Base-by-base conservation (phyloP, 2,888 invertebrate genomes). In the Tricholauxania praeusta region DNA sequence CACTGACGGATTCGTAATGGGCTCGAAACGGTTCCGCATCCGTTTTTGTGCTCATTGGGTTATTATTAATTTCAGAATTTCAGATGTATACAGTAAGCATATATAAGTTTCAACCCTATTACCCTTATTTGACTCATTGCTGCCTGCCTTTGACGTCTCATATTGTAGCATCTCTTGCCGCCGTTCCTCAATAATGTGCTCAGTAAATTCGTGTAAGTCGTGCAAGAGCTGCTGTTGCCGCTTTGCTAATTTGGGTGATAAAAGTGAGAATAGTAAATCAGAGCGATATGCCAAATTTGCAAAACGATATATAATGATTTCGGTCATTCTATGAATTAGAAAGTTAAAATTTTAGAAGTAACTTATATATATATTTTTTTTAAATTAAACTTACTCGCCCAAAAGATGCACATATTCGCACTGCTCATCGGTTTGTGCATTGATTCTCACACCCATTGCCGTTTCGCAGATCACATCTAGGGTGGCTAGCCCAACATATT, bases 341-440 rank as follows among this genome's bases (percentile, higher is more conserved):
- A 49, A 22, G 28, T 60, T 32, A 10, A 62, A 39, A 12, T 53
- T 10, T 55, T n/a, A 49, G 19, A 17, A 5, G 19, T 12, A 14
- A 48, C 5, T 59, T 22, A 53, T 10, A 28, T 2, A 15, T 55
- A 14, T 47, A 15, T 15, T 60, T 15, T 28, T 1, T 17, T 2
- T 52, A 28, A 7, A 8, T 62, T n/a, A 3, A 49, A 59, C 76
- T 74, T 87, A 92, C 92, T 88, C 88, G 83, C 90, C 90, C 52
- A 94, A 91, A 22, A 92, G 90, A 79, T 89, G 88, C 0, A 93
- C 92, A 82, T 94, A 94, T 79, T 90, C 89, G 0, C 92, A 91
- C 83, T 94, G 94, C 0, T 78, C 79, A 81, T 92, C 87, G 59
- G 87, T 87, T 83, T 95, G 94, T 2, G 85, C 84, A 76, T 84